These are phyloP conservation scores for Eupithecia pulchellata DNA, from an alignment of 2,888 invertebrate genomes.

Conservation along the genomic window DNA sequence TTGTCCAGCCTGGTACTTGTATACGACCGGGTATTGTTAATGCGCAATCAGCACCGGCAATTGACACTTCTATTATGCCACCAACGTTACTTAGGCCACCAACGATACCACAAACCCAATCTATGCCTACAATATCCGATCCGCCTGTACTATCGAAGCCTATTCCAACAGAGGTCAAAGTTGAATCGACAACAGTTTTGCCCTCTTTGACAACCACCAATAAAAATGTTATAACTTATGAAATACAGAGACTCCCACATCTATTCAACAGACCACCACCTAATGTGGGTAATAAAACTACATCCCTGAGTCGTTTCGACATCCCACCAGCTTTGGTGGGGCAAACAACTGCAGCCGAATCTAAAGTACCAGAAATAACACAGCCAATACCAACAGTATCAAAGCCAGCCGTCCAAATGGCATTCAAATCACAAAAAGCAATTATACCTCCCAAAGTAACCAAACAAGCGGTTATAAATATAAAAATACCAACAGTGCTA, in stretches of 20 bases:
- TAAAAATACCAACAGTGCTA: constrained; percentile 18
- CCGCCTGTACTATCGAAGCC: background rate
- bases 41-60: background rate
- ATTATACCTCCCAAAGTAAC: background rate
- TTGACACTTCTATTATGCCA: background rate
- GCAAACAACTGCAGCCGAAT: background rate
- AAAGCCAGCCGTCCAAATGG: constrained; percentile 1
- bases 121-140: background rate
- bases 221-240: background rate
- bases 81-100: background rate
- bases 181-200: background rate
- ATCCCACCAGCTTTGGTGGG: background rate
- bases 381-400: background rate
- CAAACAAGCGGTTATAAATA: constrained; percentile 15
- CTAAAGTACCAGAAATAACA: background rate
- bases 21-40: background rate
- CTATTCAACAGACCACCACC: background rate
- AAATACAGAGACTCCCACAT: background rate
- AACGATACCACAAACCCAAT: background rate
- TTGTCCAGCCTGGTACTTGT: background rate
- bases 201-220: background rate
- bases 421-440: constrained; percentile 5
- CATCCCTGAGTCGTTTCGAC: background rate
- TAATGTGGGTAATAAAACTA: background rate
- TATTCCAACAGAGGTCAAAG: background rate